These are phyloP conservation scores for Allygus modestus DNA, from an alignment of 2,888 invertebrate species.

Conservation along the genomic window DNA sequence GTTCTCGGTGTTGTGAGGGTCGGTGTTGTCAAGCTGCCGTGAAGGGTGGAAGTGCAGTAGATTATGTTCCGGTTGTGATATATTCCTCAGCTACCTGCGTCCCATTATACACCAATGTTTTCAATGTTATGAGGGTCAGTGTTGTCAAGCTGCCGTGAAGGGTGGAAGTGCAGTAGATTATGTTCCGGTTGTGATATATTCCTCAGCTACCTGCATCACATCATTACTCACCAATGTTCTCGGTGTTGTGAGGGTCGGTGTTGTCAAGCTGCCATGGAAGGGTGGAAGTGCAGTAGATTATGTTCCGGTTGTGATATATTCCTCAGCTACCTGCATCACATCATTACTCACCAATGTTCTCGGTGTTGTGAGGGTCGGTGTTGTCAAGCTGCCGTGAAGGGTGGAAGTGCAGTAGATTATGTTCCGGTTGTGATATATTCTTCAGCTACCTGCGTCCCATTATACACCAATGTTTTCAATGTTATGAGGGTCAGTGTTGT, in stretches of 20 bases:
- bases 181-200: neutral
- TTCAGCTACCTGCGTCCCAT: neutral
- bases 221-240: neutral
- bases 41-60: too few species aligned
- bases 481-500: neutral
- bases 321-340: neutral
- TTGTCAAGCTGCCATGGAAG: neutral
- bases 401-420: constrained; percentile 18
- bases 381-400: neutral
- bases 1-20: too few species aligned
- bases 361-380: neutral
- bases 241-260: neutral
- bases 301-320: neutral
- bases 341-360: neutral
- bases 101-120: neutral
- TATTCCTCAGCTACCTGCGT: too few species aligned
- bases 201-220: neutral
- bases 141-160: neutral
- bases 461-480: neutral
- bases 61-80: too few species aligned
- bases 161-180: constrained; percentile 13
- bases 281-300: neutral
- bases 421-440: neutral
- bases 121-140: neutral
- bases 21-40: too few species aligned